These are phyloP conservation scores for Lydus trimaculatus DNA, from an alignment of 2,888 invertebrate genomes.

Conservation along the genomic window DNA sequence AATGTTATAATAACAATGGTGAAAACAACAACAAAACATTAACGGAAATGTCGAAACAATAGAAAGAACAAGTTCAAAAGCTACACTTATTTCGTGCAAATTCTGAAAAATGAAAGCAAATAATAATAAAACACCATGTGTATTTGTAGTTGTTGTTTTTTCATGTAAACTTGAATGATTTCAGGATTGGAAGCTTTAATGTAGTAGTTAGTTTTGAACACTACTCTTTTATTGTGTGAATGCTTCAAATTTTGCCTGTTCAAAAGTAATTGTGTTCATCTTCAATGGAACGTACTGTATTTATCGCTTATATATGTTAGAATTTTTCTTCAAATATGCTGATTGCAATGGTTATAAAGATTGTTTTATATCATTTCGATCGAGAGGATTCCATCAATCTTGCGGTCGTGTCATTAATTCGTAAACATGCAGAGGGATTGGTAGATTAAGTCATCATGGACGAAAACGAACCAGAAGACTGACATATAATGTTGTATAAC, in stretches of 20 bases:
- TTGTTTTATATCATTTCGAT: slow-evolving; percentile 3
- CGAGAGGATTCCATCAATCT: slow-evolving; percentile 39
- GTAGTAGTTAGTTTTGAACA: slow-evolving; percentile 6
- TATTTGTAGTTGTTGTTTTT: neutral
- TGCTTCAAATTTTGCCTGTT: too few species aligned
- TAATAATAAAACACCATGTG: neutral
- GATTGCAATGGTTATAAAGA: neutral
- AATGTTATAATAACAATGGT: neutral
- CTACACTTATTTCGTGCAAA: neutral
- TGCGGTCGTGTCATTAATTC: slow-evolving; percentile 43
- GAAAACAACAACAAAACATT: slow-evolving; percentile 15
- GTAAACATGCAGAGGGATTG: slow-evolving; percentile 37
- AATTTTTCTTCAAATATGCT: neutral
- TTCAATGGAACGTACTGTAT: too few species aligned
- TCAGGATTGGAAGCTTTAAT: neutral
- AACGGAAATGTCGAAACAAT: slow-evolving; percentile 27
- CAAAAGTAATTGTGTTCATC: too few species aligned
- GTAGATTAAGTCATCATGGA: slow-evolving; percentile 48
- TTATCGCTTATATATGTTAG: too few species aligned
- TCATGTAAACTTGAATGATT: slow-evolving; percentile 7
- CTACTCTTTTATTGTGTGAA: neutral
- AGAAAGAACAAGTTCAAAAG: slow-evolving; percentile 22
- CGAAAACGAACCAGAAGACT: slow-evolving; percentile 38
- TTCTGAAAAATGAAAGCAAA: neutral
- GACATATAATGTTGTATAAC: slow-evolving; percentile 49